phyloP scores from a whole-genome alignment of 2,797 vertebrate genomes.

The Meriones psammophilus region DNA sequence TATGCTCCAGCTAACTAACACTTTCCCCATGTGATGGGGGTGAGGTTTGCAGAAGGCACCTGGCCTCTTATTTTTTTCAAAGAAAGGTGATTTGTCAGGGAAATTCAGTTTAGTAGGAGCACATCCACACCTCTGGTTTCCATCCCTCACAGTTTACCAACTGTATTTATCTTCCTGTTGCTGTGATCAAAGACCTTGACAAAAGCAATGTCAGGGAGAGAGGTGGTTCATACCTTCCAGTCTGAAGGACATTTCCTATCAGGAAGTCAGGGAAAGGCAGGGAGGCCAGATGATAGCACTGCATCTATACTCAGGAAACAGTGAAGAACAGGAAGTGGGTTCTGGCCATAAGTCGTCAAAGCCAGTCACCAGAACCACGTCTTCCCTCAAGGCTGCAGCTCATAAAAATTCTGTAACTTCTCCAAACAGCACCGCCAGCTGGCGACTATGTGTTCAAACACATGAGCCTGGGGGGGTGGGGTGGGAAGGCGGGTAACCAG shows the following conservation, averaged over 20 bases:
- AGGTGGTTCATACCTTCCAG: neutral
- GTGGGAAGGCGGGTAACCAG: too few relatives aligned
- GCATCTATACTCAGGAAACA: neutral
- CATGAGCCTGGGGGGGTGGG: neutral
- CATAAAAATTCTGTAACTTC: neutral
- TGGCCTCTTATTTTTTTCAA: neutral
- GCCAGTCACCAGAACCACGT: neutral
- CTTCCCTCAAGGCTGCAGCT: neutral
- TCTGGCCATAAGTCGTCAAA: neutral
- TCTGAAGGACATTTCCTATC: neutral
- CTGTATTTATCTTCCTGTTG: neutral
- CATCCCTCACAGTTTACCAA: neutral
- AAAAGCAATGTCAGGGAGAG: neutral
- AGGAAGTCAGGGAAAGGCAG: neutral
- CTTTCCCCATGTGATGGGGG: neutral
- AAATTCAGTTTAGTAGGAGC: neutral
- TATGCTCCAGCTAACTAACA: neutral
- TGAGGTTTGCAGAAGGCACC: neutral
- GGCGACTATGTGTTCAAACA: neutral
- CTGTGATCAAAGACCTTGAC: neutral
- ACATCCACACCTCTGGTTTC: neutral
- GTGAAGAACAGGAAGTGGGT: neutral
- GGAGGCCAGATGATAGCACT: neutral
- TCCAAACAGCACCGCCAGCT: neutral
- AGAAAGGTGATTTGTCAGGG: neutral